These are phyloP conservation scores for Cotesia glomerata DNA, from an alignment of 1,140 invertebrate species.

Conservation along the genomic window DNA sequence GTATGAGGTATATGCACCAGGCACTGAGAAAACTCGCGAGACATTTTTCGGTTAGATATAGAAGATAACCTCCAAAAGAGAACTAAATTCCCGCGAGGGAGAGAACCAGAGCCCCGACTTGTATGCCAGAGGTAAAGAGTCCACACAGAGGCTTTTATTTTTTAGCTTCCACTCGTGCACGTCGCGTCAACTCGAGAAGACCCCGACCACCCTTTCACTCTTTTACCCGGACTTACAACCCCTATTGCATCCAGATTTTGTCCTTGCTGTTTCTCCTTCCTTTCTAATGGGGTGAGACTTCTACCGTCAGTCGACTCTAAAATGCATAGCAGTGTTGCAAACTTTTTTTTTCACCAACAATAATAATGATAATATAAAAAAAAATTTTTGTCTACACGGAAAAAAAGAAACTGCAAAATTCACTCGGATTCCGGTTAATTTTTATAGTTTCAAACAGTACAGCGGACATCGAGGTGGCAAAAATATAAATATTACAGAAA, in stretches of 20 bases:
- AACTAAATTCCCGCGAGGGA: not conserved
- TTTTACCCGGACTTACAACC: not conserved
- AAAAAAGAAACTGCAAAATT: too few species aligned
- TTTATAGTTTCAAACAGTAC: too few species aligned
- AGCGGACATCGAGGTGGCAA: too few species aligned
- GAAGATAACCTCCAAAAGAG: conserved; percentile 14
- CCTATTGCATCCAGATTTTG: not conserved
- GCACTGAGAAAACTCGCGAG: conserved; percentile 4
- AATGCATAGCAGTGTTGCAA: conserved; percentile 20
- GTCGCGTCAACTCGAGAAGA: conserved; percentile 28
- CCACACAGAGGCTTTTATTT: conserved; percentile 15
- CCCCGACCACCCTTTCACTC: not conserved
- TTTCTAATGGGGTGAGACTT: conserved; percentile 25
- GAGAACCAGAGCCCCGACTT: not conserved
- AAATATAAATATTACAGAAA: too few species aligned
- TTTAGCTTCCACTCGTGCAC: conserved; percentile 30
- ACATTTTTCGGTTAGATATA: conserved; percentile 14
- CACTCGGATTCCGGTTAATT: too few species aligned
- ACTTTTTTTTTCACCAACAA: too few species aligned
- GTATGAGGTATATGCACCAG: not conserved
- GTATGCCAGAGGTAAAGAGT: not conserved
- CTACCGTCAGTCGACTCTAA: not conserved
- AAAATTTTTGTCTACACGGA: too few species aligned
- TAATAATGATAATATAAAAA: too few species aligned
- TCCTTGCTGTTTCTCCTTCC: not conserved